Base-by-base conservation (phyloP, 2,888 invertebrate species). In the Mongoloraphidia duomilia region DNA sequence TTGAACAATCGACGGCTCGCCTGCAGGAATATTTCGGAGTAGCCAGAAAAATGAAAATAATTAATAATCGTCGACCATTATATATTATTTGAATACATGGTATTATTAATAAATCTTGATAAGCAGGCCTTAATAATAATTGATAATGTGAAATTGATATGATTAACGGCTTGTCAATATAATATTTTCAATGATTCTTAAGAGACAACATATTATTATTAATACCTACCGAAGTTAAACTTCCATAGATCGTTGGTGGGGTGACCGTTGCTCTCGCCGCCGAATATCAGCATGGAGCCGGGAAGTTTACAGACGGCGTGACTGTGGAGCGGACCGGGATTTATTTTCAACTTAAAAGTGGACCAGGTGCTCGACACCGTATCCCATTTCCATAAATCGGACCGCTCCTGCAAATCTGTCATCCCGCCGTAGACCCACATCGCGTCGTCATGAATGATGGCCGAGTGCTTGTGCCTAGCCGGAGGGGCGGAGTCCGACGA, bases 351-450 rank as follows among this genome's bases (percentile, higher is more conserved):
- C 55, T 80, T 80, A 49, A 84, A 68, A 52, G 66, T 63, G 47
- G 68, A 72, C 86, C 86, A 87, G 48, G 72, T 74, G 53, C 80
- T 78, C 1, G 75, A 72, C 58, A 81, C 69, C 53, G 82, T 81
- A 65, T 84, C 83, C 75, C 83, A 88, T 61, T 75, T 73, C 88
- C 88, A 89, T 52, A 88, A 79, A 65, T 89, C 89, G 50, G 72
- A 71, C 59, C 81, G 75, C 58, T 80, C 84, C 55, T 82, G 79
- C 50, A 92, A 75, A 70, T 90, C 88, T 53, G 83, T 83, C 83
- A 86, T 87, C 0, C 92, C 92, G 13, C 87, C 92, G 67, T 85
- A 90, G 61, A 92, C 76, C 80, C 87, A 91, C 75, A 92, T 84
- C 3, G 80, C 75, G 56, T 79, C 77, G 58, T 77, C 82, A 66